These are phyloP conservation scores for Myotis vivesi DNA, from an alignment of 2,797 vertebrate species.

Conservation along the genomic window DNA sequence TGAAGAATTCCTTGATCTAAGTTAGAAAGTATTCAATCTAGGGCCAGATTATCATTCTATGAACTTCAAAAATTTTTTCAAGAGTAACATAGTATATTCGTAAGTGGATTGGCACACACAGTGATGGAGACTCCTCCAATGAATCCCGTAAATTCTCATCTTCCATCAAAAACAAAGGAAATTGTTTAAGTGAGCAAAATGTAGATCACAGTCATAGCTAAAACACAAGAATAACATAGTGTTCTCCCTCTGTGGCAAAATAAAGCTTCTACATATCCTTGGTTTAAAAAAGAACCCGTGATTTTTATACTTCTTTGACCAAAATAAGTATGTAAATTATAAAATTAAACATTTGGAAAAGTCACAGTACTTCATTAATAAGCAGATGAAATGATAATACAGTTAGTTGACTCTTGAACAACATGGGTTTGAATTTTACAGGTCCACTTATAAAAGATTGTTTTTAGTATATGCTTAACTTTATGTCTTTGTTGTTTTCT, in stretches of 20 bases:
- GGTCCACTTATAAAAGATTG: not conserved
- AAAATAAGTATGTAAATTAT: slow-evolving; percentile 30
- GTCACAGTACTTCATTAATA: slow-evolving; percentile 16
- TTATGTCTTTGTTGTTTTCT: not conserved
- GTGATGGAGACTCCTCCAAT: not conserved
- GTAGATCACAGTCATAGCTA: not conserved
- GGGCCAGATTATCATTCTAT: not conserved
- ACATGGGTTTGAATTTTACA: not conserved
- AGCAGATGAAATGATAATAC: slow-evolving; percentile 5
- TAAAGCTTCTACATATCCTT: not conserved
- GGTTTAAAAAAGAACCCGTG: not conserved
- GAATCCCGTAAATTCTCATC: not conserved
- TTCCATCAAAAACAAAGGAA: slow-evolving; percentile 35
- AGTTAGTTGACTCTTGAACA: not conserved
- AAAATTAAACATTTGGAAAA: slow-evolving; percentile 34
- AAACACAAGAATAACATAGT: not conserved
- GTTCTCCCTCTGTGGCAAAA: not conserved
- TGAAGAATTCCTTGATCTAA: not conserved
- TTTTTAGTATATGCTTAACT: not conserved
- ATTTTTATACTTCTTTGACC: slow-evolving; percentile 17
- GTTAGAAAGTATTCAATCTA: slow-evolving; percentile 24
- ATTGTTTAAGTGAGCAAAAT: slow-evolving; percentile 10
- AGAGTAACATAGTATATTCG: not conserved
- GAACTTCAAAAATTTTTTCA: slow-evolving; percentile 18
- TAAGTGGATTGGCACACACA: not conserved